These are phyloP conservation scores for Leptinotarsa peninsularis DNA, from an alignment of 2,888 invertebrate genomes.

Conservation along the genomic window DNA sequence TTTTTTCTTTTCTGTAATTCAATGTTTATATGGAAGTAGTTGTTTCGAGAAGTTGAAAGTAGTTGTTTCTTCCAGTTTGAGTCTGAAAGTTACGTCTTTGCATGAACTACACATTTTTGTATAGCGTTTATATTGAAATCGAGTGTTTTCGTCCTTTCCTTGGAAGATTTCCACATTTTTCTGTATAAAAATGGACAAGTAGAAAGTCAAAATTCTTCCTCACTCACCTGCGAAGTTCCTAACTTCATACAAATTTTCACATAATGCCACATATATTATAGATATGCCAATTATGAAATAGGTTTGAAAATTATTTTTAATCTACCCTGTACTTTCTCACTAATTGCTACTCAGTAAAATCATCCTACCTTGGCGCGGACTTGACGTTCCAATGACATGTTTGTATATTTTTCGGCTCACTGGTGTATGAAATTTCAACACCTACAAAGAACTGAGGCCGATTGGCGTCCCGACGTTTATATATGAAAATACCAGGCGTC, in stretches of 20 bases:
- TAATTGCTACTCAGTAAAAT: conserved; percentile 29
- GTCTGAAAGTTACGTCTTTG: no score
- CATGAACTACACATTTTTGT: no score
- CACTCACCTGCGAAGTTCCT: not conserved
- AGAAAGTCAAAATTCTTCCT: not conserved
- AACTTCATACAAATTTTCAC: not conserved
- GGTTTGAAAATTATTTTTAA: not conserved
- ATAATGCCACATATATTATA: not conserved
- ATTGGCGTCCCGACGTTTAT: conserved; percentile 60
- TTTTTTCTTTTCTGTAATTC: no score
- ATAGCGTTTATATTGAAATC: no score
- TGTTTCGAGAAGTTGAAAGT: no score
- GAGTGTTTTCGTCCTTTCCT: no score
- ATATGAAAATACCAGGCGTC: conserved; percentile 54
- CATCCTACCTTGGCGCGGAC: conserved; percentile 86
- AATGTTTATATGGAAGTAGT: no score
- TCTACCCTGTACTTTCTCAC: not conserved
- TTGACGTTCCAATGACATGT: conserved; percentile 93
- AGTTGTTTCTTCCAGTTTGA: no score
- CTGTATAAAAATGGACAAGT: no score
- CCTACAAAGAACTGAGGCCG: conserved; percentile 58
- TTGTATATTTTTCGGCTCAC: conserved; percentile 52
- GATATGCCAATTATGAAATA: not conserved
- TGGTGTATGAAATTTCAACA: conserved; percentile 50
- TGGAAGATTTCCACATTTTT: no score